These are phyloP conservation scores for Lasaia peninsularis DNA, from an alignment of 1,140 invertebrate species.

Conservation along the genomic window DNA sequence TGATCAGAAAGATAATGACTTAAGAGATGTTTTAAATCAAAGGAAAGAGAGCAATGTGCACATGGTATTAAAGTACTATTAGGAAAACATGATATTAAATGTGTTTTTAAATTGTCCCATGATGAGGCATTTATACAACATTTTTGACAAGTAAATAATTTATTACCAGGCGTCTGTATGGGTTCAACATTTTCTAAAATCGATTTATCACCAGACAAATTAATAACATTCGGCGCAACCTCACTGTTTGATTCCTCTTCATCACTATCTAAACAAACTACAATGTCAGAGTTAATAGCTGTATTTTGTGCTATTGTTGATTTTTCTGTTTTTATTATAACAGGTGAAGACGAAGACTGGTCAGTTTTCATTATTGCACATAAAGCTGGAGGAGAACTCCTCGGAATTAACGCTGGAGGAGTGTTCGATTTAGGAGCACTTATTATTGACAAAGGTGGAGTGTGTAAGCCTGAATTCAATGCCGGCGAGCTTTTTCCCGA, in stretches of 20 bases:
- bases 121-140: too few species aligned
- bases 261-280: conserved; percentile 58
- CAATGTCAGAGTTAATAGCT: conserved; percentile 16
- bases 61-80: background rate
- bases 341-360: background rate
- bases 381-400: background rate
- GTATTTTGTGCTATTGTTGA: background rate
- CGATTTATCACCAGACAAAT: conserved; percentile 33
- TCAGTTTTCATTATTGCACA: background rate
- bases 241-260: conserved; percentile 37
- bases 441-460: background rate
- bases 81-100: background rate
- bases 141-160: conserved; percentile 41
- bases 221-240: conserved; percentile 23
- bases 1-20: background rate
- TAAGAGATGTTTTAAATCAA: background rate
- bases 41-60: background rate
- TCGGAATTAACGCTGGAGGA: background rate
- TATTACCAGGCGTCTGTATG: too few species aligned
- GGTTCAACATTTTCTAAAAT: background rate
- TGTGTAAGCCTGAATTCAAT: background rate
- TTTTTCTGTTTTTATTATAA: conserved; percentile 24
- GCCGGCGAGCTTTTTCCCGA: too few species aligned
- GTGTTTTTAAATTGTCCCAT: background rate
- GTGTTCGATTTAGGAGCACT: background rate